Evolutionary conservation across 2,888 invertebrate species (phyloP), one percentile per base, ranked within the genome.

Genomic region (Vanessa cardui): DNA sequence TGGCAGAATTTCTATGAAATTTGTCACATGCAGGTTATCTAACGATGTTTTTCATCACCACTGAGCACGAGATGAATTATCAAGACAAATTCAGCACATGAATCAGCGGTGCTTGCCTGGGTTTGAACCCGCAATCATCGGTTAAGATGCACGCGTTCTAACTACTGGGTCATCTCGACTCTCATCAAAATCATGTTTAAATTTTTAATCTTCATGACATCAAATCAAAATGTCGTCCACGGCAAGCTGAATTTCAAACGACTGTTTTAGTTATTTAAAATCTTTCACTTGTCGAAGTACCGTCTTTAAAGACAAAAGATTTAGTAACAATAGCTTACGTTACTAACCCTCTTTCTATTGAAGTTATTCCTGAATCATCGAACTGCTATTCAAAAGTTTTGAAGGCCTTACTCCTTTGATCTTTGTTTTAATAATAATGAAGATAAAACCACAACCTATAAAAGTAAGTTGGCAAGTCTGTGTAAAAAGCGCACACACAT

Each of bases 371-470:
- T 58, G 50, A 50, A 50, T 64, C 68, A 71, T 71, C 69, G 71
- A 64, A 69, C 66, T 66, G 70, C 68, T 72, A 68, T 70, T 68
- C 69, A 70, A 65, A 70, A 72, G 68, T 73, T 72, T 71, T 72
- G 67, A 72, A 73, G 72, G 66, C 64, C 31, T 50, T n/a, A 52
- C 59, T 58, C 66, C 70, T 73, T 73, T 73, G 72, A 72, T 70
- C 67, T 67, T 59, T 61, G 65, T 69, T 65, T 70, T 63, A 70
- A 62, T 73, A 64, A 60, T 72, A 65, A 72, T 69, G 68, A 52
- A 65, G 65, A 71, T 71, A 68, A 69, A 63, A 45, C 50, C 60
- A 58, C 16, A 45, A 39, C 39, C 39, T 31, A 54, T 54, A 54
- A 54, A 12, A 39, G 2, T 54, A n/a, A 31, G n/a, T 15, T 31